Conservation (phyloP, 2,797 vertebrate genomes). For the Neosilurus mollespiculum region DNA sequence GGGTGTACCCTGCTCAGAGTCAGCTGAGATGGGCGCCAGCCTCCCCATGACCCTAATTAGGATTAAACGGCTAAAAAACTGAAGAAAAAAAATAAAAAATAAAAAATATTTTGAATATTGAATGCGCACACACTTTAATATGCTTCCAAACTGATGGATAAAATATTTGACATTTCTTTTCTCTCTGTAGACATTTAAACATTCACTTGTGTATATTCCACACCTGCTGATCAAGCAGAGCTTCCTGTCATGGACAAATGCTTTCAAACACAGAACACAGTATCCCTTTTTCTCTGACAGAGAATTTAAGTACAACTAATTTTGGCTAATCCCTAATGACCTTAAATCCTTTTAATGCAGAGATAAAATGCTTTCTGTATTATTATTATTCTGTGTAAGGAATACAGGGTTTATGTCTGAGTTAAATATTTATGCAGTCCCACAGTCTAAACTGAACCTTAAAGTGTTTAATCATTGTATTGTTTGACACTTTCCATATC, state of each 20-base stretch:
- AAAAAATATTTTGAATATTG: too few relatives aligned
- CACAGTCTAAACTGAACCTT: background rate
- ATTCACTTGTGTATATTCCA: slow-evolving; percentile 7
- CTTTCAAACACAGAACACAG: background rate
- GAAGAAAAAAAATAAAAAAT: too few relatives aligned
- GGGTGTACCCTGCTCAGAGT: too few relatives aligned
- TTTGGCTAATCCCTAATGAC: background rate
- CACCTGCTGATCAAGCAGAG: background rate
- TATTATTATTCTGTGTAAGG: background rate
- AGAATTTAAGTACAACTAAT: background rate
- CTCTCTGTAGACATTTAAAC: background rate
- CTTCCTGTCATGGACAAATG: background rate
- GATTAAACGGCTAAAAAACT: too few relatives aligned
- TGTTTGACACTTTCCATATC: background rate
- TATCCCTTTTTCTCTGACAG: background rate
- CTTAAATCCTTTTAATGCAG: background rate
- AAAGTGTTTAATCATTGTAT: background rate
- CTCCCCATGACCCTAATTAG: too few relatives aligned
- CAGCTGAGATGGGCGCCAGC: too few relatives aligned
- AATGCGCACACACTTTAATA: too few relatives aligned
- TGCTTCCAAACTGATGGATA: background rate
- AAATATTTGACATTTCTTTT: background rate
- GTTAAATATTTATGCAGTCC: background rate
- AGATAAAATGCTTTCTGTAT: background rate
- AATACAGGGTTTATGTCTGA: background rate